Evolutionary conservation across 2,113 vertebrate species (phyloP).

Genomic region (Cyphomyrus discorhynchus): DNA sequence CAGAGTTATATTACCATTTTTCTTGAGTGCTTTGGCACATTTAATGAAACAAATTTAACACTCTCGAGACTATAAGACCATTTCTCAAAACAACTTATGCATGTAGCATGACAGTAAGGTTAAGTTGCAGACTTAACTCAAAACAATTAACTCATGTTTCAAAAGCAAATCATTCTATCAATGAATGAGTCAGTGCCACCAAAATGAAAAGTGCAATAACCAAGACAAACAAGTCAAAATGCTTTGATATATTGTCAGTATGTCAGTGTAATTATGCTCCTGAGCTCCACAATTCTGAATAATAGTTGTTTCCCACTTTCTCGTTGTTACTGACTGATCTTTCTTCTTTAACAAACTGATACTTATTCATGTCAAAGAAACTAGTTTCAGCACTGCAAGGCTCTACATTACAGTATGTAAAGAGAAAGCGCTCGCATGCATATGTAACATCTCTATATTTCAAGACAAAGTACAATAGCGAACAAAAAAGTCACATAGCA

Average conservation of each 20-base stretch:
- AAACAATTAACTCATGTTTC: background rate
- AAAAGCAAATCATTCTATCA: background rate
- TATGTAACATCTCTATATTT: background rate
- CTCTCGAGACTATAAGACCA: background rate
- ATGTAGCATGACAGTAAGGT: background rate
- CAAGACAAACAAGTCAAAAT: background rate
- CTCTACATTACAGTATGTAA: background rate
- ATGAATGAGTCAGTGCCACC: background rate
- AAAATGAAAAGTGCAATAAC: background rate
- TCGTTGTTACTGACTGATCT: background rate
- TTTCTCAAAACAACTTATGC: background rate
- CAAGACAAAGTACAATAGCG: background rate
- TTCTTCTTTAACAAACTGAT: background rate
- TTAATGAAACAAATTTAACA: background rate
- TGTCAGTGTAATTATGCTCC: background rate
- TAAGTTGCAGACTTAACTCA: background rate
- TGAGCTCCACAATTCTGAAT: background rate
- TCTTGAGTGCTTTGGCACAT: background rate
- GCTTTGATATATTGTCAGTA: background rate
- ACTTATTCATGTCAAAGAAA: background rate
- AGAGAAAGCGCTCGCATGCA: background rate
- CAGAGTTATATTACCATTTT: background rate
- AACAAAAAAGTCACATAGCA: background rate
- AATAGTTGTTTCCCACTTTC: background rate
- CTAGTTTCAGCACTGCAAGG: background rate